Conservation (phyloP, 2,113 vertebrate species). For the Lepidothrix coronata region DNA sequence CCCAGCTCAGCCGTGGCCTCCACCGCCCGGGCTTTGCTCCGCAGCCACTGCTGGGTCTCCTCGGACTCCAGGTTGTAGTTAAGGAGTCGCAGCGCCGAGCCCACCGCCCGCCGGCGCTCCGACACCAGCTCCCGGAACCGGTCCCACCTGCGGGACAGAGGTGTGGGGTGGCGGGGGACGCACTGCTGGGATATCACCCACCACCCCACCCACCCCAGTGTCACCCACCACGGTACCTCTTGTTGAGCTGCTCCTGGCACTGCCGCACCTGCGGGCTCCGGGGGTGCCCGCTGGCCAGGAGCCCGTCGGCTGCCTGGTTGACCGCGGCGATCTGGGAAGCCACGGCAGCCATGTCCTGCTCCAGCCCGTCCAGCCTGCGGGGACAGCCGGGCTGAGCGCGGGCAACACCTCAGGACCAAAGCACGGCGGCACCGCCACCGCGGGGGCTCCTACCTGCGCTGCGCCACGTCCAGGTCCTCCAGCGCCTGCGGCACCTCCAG, state of each 20-base stretch:
- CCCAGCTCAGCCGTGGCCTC: slow-evolving; percentile 88
- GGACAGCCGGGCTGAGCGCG: background rate
- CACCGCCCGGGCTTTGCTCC: slow-evolving; percentile 85
- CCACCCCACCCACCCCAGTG: rapidly evolving
- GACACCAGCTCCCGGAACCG: slow-evolving; percentile 86
- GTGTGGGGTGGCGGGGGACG: rapidly evolving
- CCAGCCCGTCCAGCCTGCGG: slow-evolving; percentile 85
- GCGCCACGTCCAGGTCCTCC: slow-evolving; percentile 93
- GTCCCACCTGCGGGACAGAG: slow-evolving; percentile 79
- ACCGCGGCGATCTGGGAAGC: slow-evolving; percentile 82
- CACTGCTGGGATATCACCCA: rapidly evolving
- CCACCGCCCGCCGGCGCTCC: slow-evolving; percentile 77
- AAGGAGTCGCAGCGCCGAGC: slow-evolving; percentile 85
- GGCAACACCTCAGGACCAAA: rapidly evolving
- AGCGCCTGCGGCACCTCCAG: slow-evolving; percentile 87
- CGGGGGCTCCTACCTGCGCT: slow-evolving; percentile 82
- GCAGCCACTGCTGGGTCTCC: slow-evolving; percentile 90
- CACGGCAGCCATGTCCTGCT: slow-evolving; percentile 87
- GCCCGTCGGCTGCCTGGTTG: slow-evolving; percentile 84
- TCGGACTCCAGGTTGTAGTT: slow-evolving; percentile 91
- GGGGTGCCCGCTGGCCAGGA: slow-evolving; percentile 88
- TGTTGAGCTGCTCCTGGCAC: slow-evolving; percentile 83
- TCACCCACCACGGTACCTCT: slow-evolving; percentile 70
- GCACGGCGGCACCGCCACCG: rapidly evolving
- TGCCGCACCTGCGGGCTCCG: slow-evolving; percentile 86